Percentiles rank a stretch among this genome's conserved stretches.
Conservation (phyloP, 2,888 invertebrate genomes). For the Melieria picta region DNA sequence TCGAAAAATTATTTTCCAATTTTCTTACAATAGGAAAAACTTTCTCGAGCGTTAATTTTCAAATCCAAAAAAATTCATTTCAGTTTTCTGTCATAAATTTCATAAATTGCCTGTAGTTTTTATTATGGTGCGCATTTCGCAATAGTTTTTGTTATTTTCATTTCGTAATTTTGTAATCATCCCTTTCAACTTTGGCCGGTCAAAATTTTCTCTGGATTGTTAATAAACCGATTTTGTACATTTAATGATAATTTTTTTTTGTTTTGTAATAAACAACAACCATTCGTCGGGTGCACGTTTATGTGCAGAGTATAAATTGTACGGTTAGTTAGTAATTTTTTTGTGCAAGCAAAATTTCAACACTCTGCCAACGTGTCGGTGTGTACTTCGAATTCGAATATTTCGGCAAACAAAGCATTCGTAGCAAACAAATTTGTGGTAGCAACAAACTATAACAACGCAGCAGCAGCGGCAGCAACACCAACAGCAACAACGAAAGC, state of each 20-base stretch:
- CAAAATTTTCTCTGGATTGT: conserved; percentile 8
- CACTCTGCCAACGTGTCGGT: not conserved
- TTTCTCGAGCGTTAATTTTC: not conserved
- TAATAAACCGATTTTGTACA: not conserved
- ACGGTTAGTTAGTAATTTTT: no score
- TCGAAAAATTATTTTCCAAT: not conserved
- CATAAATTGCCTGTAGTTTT: conserved; percentile 36
- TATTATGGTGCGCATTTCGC: conserved; percentile 29
- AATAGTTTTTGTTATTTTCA: conserved; percentile 23
- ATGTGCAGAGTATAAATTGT: no score
- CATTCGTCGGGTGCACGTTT: no score
- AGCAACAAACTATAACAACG: not conserved
- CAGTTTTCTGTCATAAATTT: conserved; percentile 38
- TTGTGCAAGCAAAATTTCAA: not conserved
- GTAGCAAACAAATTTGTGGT: not conserved
- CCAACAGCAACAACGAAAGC: not conserved
- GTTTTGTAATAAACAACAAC: no score
- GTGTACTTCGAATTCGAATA: not conserved
- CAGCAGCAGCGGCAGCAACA: not conserved
- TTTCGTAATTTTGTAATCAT: conserved; percentile 18
- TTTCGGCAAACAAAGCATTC: not conserved
- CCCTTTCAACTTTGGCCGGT: conserved; percentile 12
- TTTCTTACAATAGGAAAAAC: conserved; percentile 4
- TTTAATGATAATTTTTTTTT: not conserved
- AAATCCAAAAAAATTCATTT: conserved; percentile 30